Conservation (phyloP, 1,140 invertebrate species). For the Bombus sylvicola region DNA sequence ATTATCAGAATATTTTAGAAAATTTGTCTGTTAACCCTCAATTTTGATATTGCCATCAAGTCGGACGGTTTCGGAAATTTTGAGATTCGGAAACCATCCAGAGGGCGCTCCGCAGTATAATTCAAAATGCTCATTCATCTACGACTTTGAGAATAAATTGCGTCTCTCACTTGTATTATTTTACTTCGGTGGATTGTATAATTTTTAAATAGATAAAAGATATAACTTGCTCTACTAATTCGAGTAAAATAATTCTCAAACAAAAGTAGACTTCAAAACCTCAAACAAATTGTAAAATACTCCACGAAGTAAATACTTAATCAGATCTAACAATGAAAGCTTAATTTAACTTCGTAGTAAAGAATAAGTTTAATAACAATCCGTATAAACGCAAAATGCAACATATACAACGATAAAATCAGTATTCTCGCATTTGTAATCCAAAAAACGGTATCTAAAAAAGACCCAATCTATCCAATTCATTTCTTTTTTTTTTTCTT, state of each 20-base stretch:
- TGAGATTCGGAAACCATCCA: not conserved
- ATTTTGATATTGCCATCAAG: conserved; percentile 29
- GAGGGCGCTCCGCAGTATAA: not conserved
- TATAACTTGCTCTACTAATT: too few species aligned
- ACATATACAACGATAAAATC: not conserved
- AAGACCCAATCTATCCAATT: not conserved
- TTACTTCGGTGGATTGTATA: not conserved
- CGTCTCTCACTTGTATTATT: not conserved
- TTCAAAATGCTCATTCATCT: not conserved
- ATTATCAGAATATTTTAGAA: not conserved
- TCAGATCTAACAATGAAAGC: not conserved
- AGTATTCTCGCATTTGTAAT: not conserved
- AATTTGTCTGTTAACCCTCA: not conserved
- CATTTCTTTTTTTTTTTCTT: conserved; percentile 45
- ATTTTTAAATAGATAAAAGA: too few species aligned
- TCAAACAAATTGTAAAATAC: not conserved
- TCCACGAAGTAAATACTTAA: not conserved
- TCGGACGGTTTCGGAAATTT: not conserved
- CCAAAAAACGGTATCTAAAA: not conserved
- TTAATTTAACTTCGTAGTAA: not conserved
- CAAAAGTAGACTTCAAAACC: too few species aligned
- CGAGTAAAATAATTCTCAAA: too few species aligned
- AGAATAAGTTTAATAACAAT: not conserved
- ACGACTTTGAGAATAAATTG: too few species aligned
- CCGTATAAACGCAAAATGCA: not conserved